A percentile compares a stretch with the other conserved stretches of the same genome.
phyloP scores from a whole-genome alignment of 2,113 vertebrate genomes.

The Phalacrocorax carbo region DNA sequence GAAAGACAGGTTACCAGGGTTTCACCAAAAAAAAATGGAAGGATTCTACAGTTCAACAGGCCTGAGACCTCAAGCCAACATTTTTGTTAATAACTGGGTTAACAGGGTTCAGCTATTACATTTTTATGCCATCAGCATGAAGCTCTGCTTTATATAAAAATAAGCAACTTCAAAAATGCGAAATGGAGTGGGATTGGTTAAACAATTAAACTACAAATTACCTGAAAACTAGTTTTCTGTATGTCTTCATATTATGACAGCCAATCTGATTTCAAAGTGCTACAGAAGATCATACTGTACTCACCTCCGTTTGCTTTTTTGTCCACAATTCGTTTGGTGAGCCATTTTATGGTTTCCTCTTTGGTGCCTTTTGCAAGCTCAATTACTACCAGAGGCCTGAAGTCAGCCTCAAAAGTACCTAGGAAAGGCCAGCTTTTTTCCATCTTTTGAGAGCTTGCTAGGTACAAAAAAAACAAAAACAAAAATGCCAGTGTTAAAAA shows the following conservation, averaged over 20 bases:
- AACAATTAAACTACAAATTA: background rate
- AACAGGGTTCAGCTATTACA: background rate
- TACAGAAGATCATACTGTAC: background rate
- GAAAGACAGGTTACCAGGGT: background rate
- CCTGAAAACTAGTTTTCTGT: background rate
- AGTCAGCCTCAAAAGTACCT: constrained; percentile 71
- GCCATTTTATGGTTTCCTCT: constrained; percentile 86
- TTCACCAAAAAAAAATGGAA: background rate
- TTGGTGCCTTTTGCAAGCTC: constrained; percentile 84
- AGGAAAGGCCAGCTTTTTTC: constrained; percentile 67
- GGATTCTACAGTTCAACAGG: background rate
- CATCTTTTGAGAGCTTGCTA: constrained; percentile 70
- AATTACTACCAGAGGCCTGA: constrained; percentile 87
- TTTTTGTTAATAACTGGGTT: background rate
- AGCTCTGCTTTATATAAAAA: background rate
- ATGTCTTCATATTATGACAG: background rate
- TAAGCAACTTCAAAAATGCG: background rate
- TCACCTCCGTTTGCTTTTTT: constrained; percentile 87
- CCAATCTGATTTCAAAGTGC: background rate
- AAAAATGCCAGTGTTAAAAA: background rate
- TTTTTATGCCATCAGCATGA: background rate
- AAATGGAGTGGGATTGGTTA: background rate
- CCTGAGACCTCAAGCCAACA: background rate
- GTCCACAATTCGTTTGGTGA: constrained; percentile 83
- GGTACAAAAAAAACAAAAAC: background rate